Evolutionary conservation across 2,797 vertebrate genomes (phyloP).

Genomic region (Rallus crepitans): DNA sequence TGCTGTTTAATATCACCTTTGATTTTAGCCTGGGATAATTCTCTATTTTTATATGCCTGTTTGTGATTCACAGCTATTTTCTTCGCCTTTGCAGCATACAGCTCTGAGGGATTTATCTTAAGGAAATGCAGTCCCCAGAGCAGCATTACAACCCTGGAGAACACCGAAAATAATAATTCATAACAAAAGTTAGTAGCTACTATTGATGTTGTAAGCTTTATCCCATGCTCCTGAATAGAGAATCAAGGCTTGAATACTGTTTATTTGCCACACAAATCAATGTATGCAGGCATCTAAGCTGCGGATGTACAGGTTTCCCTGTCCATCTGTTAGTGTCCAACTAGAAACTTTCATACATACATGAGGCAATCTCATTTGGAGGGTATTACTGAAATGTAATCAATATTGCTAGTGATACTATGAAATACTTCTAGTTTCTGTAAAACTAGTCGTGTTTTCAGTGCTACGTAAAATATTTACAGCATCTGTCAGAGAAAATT

Average conservation of each 20-base stretch:
- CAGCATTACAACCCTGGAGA: background rate
- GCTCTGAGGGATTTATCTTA: background rate
- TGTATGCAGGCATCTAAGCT: background rate
- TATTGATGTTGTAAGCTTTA: background rate
- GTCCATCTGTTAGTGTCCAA: background rate
- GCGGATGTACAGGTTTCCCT: background rate
- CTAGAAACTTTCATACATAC: background rate
- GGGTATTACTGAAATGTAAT: background rate
- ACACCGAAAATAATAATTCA: background rate
- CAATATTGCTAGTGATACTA: background rate
- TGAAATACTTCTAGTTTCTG: constrained; percentile 16
- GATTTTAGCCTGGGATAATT: background rate
- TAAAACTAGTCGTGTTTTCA: background rate
- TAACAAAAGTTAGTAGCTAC: background rate
- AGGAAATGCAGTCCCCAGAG: background rate
- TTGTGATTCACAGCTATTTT: background rate
- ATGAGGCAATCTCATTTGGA: background rate
- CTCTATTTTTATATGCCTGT: background rate
- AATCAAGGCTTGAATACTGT: background rate
- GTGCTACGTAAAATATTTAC: constrained; percentile 28
- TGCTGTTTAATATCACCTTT: background rate
- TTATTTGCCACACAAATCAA: background rate
- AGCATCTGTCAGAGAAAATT: background rate
- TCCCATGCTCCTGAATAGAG: background rate
- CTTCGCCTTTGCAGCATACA: background rate